These are phyloP conservation scores for Bubo scandiacus DNA, from an alignment of 2,113 vertebrate species.

Conservation along the genomic window DNA sequence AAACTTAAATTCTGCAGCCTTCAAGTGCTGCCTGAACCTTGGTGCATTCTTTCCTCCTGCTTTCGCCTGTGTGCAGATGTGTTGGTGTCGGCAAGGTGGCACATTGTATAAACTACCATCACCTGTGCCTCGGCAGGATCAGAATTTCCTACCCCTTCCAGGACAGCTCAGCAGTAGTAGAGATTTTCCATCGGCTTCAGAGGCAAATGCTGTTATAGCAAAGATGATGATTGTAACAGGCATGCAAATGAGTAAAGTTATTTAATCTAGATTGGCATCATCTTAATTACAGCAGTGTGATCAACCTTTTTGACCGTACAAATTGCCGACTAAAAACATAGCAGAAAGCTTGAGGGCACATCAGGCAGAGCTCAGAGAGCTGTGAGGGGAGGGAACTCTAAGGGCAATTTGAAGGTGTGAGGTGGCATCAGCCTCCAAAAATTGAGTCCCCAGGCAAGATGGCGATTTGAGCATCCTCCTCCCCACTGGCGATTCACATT, in stretches of 20 bases:
- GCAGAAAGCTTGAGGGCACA: background rate
- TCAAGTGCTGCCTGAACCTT: background rate
- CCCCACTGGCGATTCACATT: background rate
- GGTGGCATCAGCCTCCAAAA: background rate
- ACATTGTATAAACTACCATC: fast-evolving
- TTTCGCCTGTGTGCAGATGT: background rate
- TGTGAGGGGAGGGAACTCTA: background rate
- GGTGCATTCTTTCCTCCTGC: background rate
- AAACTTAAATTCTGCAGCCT: background rate
- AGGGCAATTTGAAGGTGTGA: background rate
- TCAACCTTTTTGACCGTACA: background rate
- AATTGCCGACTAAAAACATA: background rate
- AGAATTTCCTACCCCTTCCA: background rate
- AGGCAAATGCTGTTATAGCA: background rate
- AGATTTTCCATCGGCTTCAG: background rate
- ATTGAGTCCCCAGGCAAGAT: background rate
- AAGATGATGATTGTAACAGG: background rate
- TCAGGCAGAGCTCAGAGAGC: fast-evolving
- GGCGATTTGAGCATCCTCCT: background rate
- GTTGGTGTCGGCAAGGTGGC: background rate
- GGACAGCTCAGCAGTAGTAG: background rate
- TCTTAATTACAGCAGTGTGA: background rate
- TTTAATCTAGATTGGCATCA: background rate
- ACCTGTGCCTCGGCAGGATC: fast-evolving
- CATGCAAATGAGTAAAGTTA: background rate